Evolutionary conservation across 1,140 invertebrate species (phyloP).

Genomic region (Eulimnadia texana): DNA sequence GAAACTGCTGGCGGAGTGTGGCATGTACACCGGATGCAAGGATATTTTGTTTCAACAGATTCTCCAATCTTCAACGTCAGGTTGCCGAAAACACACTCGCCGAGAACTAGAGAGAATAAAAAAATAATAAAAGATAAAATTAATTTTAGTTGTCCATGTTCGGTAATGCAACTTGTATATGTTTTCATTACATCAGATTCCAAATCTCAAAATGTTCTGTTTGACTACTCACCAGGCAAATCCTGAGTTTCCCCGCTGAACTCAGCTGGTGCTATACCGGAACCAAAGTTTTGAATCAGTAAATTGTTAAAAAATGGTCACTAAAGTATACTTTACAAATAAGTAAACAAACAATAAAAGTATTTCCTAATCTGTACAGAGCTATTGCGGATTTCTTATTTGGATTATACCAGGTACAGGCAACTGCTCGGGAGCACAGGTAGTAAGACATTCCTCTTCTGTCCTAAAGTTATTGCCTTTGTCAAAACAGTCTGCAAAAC

Average conservation of each 20-base stretch:
- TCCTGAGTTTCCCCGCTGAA: background rate
- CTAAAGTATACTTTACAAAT: too few species aligned
- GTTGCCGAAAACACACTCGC: too few species aligned
- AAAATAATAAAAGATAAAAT: background rate
- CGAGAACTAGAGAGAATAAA: conserved; percentile 6
- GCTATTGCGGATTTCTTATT: too few species aligned
- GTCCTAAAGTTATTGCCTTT: conserved; percentile 76
- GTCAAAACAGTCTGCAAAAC: conserved; percentile 77
- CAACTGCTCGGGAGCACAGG: too few species aligned
- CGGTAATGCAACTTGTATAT: background rate
- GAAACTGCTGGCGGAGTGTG: conserved; percentile 14
- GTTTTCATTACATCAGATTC: background rate
- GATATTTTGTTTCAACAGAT: background rate
- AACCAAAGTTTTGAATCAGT: too few species aligned
- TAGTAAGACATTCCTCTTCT: too few species aligned
- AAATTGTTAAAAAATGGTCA: too few species aligned
- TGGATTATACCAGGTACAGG: too few species aligned
- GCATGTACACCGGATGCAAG: conserved; percentile 8
- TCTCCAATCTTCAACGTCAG: too few species aligned
- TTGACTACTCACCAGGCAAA: background rate
- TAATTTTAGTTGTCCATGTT: background rate
- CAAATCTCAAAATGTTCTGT: background rate
- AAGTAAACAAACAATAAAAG: too few species aligned
- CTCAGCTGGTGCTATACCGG: too few species aligned
- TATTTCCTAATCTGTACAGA: too few species aligned